Evolutionary conservation across 2,113 vertebrate genomes (phyloP).

Genomic region (Arothron firmamentum): DNA sequence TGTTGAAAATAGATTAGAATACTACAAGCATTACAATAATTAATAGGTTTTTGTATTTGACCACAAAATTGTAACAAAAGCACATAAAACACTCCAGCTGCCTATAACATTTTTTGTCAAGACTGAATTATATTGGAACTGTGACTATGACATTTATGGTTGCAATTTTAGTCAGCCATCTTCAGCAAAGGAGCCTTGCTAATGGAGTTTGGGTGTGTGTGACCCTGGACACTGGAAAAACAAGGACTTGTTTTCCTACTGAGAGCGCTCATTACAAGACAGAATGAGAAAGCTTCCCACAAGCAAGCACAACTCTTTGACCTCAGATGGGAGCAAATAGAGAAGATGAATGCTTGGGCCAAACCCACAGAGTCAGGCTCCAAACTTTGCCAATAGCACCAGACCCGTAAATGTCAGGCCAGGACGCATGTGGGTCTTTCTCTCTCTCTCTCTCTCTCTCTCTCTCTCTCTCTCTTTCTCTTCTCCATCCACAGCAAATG

Average conservation of each 20-base stretch:
- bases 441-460: too few species aligned
- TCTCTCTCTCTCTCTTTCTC: conserved; percentile 6
- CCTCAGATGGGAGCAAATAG: conserved; percentile 57
- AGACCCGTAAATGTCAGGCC: conserved; percentile 48
- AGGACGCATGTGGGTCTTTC: conserved; percentile 47
- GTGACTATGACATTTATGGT: background rate
- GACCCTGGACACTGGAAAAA: conserved; percentile 56
- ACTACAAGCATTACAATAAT: too few species aligned
- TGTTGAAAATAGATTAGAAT: too few species aligned
- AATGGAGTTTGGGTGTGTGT: conserved; percentile 19
- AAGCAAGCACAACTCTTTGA: conserved; percentile 63
- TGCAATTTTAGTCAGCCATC: conserved; percentile 10
- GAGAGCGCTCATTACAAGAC: conserved; percentile 52
- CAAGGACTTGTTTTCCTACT: conserved; percentile 55
- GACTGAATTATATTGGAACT: background rate
- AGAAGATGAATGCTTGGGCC: conserved; percentile 51
- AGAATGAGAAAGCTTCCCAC: conserved; percentile 55
- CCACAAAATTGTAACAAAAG: too few species aligned
- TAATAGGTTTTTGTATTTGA: too few species aligned
- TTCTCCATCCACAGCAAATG: conserved; percentile 11
- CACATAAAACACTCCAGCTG: too few species aligned
- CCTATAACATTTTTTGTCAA: background rate
- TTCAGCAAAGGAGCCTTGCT: conserved; percentile 7
- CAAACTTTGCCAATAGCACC: conserved; percentile 59
- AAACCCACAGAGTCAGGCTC: conserved; percentile 62